Evolutionary conservation across 2,113 vertebrate genomes (phyloP).

Genomic region (Macrotis lagotis): DNA sequence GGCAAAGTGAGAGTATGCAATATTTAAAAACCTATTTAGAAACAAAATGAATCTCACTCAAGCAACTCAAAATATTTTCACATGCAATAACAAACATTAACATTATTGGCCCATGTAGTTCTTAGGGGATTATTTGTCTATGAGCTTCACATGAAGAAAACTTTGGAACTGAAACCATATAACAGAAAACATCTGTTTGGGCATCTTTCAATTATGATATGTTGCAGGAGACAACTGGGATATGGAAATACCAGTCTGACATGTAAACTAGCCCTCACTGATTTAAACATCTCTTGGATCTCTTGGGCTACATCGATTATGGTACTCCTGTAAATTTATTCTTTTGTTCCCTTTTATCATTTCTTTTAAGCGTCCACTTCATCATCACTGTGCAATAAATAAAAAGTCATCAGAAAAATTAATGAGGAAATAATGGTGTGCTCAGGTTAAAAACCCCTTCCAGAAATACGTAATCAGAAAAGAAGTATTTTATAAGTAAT

Average conservation of each 20-base stretch:
- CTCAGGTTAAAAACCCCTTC: not conserved
- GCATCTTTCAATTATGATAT: slow-evolving; percentile 66
- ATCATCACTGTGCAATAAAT: slow-evolving; percentile 1
- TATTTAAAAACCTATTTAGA: slow-evolving; percentile 25
- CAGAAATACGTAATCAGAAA: not conserved
- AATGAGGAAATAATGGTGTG: not conserved
- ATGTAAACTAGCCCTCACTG: slow-evolving; percentile 46
- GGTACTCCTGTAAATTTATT: not conserved
- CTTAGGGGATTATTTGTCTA: slow-evolving; percentile 62
- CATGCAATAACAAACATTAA: slow-evolving; percentile 48
- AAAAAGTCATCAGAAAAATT: slow-evolving; percentile 22
- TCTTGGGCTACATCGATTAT: not conserved
- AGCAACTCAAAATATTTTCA: slow-evolving; percentile 49
- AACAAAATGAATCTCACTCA: slow-evolving; percentile 48
- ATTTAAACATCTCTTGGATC: slow-evolving; percentile 33
- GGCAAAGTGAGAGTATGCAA: slow-evolving; percentile 1
- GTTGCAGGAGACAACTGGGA: slow-evolving; percentile 6
- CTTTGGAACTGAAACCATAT: slow-evolving; percentile 64
- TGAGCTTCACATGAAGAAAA: slow-evolving; percentile 65
- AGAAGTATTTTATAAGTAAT: not conserved
- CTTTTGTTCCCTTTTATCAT: slow-evolving; percentile 20
- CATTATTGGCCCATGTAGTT: slow-evolving; percentile 38
- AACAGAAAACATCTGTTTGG: slow-evolving; percentile 77
- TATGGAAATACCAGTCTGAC: slow-evolving; percentile 50
- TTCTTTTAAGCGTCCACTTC: slow-evolving; percentile 43